Percentiles rank a stretch among this genome's conserved stretches.
phyloP scores from a whole-genome alignment of 2,113 vertebrate species.

The Ahaetulla prasina region DNA sequence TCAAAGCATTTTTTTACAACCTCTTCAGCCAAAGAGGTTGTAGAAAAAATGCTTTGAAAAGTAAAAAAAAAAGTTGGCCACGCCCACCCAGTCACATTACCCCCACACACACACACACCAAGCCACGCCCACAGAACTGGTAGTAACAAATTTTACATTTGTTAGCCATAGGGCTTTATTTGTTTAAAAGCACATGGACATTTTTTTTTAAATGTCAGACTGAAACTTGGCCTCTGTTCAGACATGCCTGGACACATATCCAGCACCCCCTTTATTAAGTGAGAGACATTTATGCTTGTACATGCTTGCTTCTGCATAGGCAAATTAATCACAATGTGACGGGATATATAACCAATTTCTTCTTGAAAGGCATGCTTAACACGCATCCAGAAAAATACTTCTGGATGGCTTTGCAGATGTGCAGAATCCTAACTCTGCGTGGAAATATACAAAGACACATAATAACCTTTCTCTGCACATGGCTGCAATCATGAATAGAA shows the following conservation, averaged over 20 bases:
- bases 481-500: not conserved
- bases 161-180: not conserved
- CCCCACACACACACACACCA: too few species aligned
- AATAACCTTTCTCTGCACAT: not conserved
- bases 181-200: not conserved
- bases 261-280: not conserved
- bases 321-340: not conserved
- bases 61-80: too few species aligned
- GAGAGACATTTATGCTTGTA: not conserved
- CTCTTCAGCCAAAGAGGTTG: too few species aligned
- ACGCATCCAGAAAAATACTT: not conserved
- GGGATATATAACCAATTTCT: not conserved
- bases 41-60: too few species aligned
- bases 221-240: not conserved
- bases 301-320: not conserved
- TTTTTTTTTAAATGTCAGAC: not conserved
- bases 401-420: not conserved
- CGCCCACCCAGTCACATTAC: too few species aligned
- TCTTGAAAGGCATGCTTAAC: not conserved
- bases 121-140: too few species aligned
- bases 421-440: not conserved
- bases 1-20: too few species aligned
- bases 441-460: not conserved
- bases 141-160: too few species aligned
- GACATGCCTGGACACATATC: not conserved